Evolutionary conservation across 2,113 vertebrate species (phyloP).

Genomic region (Macrotis lagotis): DNA sequence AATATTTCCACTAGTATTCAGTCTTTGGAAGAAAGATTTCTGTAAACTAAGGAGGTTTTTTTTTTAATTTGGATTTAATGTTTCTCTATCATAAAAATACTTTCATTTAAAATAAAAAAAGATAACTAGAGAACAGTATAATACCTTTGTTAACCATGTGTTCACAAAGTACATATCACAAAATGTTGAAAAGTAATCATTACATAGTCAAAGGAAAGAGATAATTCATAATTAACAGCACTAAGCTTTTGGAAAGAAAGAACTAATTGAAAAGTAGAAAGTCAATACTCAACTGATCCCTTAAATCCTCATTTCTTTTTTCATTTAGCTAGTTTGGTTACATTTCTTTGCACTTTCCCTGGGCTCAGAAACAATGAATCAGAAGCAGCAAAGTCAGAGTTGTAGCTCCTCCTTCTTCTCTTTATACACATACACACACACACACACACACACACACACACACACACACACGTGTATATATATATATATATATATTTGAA

Average conservation of each 20-base stretch:
- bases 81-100: neutral
- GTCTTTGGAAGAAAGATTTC: neutral
- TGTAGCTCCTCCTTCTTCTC: neutral
- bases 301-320: neutral
- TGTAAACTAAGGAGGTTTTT: neutral
- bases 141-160: neutral
- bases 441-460: too few relatives aligned
- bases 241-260: neutral
- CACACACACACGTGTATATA: too few relatives aligned
- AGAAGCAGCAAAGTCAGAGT: neutral
- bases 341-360: conserved; percentile 36
- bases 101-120: neutral
- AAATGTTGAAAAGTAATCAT: neutral
- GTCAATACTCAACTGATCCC: rapidly evolving
- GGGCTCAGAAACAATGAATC: conserved; percentile 31
- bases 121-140: neutral
- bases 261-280: conserved; percentile 34
- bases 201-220: neutral
- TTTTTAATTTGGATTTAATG: neutral
- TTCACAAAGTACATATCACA: neutral
- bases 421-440: too few relatives aligned
- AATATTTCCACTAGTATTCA: neutral
- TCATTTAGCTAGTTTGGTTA: neutral
- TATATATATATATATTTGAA: neutral
- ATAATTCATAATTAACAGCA: neutral